phyloP scores from a whole-genome alignment of 2,113 vertebrate species.

The Sceloporus tristichus region DNA sequence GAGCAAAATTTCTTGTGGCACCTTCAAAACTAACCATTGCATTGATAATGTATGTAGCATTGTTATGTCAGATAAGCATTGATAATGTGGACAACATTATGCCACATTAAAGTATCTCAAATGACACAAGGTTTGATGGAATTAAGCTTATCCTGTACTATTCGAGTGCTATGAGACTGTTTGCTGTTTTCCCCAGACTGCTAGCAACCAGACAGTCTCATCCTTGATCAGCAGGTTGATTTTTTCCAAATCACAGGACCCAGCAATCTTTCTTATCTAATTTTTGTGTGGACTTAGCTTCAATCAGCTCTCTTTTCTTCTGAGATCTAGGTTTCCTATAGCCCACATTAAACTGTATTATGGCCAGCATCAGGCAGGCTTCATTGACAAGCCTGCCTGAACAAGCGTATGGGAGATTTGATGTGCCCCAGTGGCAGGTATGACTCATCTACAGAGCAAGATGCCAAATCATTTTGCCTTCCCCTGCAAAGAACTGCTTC shows the following conservation, averaged over 20 bases:
- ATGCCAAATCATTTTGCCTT: neutral
- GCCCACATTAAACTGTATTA: neutral
- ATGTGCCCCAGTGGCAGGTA: neutral
- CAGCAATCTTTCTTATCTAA: neutral
- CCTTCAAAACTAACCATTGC: too few relatives aligned
- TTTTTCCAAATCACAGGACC: neutral
- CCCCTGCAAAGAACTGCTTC: neutral
- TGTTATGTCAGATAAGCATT: too few relatives aligned
- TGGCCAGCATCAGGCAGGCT: neutral
- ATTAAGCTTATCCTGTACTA: neutral
- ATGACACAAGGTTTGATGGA: neutral
- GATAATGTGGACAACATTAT: too few relatives aligned
- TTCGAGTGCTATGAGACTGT: neutral
- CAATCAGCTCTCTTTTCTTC: neutral
- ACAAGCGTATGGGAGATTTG: neutral
- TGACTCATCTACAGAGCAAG: conserved; percentile 6
- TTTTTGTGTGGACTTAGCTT: neutral
- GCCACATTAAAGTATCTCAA: too few relatives aligned
- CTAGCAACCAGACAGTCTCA: neutral
- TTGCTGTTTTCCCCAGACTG: neutral
- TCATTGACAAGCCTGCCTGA: neutral
- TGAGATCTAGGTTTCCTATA: neutral
- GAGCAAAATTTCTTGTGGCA: too few relatives aligned
- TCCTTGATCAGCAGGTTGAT: neutral
- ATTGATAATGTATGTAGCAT: too few relatives aligned